These are phyloP conservation scores for Linepithema humile DNA, from an alignment of 1,140 invertebrate species.

Conservation along the genomic window DNA sequence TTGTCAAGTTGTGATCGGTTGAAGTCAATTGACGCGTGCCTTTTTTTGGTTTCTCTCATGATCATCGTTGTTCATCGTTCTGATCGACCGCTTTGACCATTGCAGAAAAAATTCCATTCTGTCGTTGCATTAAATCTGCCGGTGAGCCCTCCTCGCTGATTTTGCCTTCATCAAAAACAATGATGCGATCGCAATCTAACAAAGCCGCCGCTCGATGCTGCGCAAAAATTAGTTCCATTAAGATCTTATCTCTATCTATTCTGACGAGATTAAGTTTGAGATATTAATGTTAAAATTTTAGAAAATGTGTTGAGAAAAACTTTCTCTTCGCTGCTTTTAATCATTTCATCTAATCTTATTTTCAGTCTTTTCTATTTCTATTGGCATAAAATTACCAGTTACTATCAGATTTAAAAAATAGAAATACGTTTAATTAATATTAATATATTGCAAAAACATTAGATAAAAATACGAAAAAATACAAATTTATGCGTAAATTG, in stretches of 20 bases:
- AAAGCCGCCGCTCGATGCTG: slow-evolving; percentile 92
- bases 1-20: neutral
- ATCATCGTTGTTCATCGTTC: slow-evolving; percentile 2
- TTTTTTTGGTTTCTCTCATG: neutral
- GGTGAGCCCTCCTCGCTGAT: slow-evolving; percentile 92
- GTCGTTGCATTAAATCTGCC: slow-evolving; percentile 86
- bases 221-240: slow-evolving; percentile 46
- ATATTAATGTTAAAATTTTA: neutral
- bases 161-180: slow-evolving; percentile 91
- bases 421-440: neutral
- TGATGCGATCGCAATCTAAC: slow-evolving; percentile 90
- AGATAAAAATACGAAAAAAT: neutral
- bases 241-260: slow-evolving; percentile 34
- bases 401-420: neutral
- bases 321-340: neutral
- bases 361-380: neutral
- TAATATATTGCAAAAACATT: neutral
- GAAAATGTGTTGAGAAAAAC: neutral
- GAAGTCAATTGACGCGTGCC: neutral
- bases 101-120: slow-evolving; percentile 83
- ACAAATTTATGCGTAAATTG: neutral
- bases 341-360: neutral
- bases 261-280: neutral
- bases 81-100: slow-evolving; percentile 79
- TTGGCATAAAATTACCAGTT: neutral